Evolutionary conservation across 2,113 vertebrate genomes (phyloP).

Genomic region (Peromyscus leucopus): DNA sequence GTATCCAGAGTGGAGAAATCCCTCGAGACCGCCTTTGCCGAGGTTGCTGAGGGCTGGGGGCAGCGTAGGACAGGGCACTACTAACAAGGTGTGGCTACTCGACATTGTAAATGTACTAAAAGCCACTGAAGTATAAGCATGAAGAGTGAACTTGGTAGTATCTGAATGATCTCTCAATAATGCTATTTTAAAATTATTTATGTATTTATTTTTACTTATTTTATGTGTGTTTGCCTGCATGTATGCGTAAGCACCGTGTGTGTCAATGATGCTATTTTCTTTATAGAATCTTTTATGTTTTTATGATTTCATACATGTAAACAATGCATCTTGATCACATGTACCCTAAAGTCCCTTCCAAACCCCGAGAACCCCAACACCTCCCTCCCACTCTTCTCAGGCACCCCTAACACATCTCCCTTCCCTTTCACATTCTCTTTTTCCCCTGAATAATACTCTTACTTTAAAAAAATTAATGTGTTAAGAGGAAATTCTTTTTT

Average conservation of each 20-base stretch:
- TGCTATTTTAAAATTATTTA: not conserved
- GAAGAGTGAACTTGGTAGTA: not conserved
- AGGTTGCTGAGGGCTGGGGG: not conserved
- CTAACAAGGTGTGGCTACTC: not conserved
- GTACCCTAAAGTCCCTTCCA: not conserved
- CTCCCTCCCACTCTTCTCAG: not conserved
- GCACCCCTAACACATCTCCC: not conserved
- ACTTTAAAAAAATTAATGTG: not conserved
- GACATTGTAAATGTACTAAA: not conserved
- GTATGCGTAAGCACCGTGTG: not conserved
- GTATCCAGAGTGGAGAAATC: not conserved
- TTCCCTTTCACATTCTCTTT: not conserved
- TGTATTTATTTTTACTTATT: not conserved
- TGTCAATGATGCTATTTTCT: not conserved
- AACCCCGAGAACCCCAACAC: not conserved
- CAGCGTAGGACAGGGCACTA: not conserved
- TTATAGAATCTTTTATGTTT: not conserved
- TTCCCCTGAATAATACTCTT: not conserved
- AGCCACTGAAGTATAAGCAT: not conserved
- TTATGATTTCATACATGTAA: not conserved
- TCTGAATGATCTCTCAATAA: not conserved
- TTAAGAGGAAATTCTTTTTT: not conserved
- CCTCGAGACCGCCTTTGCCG: not conserved
- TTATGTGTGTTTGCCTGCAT: not conserved
- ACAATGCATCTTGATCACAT: not conserved